Percentiles rank a stretch among this genome's conserved stretches.
These are phyloP conservation scores for Calonectris borealis DNA, from an alignment of 2,113 vertebrate species.

Conservation along the genomic window DNA sequence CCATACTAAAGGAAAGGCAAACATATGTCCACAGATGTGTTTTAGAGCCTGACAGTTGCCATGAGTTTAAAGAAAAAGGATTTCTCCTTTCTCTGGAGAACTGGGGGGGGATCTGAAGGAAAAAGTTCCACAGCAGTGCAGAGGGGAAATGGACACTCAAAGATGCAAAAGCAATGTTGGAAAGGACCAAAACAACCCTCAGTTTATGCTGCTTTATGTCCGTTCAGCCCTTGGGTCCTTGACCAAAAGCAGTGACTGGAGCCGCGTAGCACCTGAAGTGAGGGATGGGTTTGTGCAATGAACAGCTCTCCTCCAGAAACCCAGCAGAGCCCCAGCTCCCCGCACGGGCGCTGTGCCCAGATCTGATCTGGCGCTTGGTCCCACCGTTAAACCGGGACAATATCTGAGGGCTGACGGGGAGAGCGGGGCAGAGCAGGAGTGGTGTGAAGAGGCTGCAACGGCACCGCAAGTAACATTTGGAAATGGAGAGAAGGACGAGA, in stretches of 20 bases:
- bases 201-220: not conserved
- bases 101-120: not conserved
- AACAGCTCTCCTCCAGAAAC: not conserved
- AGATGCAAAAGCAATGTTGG: not conserved
- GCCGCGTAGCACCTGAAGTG: not conserved
- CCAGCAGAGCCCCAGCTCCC: not conserved
- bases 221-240: not conserved
- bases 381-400: too few relatives aligned
- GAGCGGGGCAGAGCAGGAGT: not conserved
- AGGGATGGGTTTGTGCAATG: not conserved
- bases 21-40: not conserved
- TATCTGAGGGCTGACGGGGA: not conserved
- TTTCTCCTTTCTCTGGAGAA: not conserved
- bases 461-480: not conserved
- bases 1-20: not conserved
- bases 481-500: not conserved
- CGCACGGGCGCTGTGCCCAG: rapidly evolving
- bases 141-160: not conserved
- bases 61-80: not conserved
- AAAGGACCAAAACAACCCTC: not conserved
- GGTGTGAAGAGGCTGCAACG: not conserved
- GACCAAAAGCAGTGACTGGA: not conserved
- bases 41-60: not conserved
- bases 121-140: not conserved
- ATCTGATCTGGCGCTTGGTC: not conserved